Percentiles rank a stretch among this genome's conserved stretches.
Evolutionary conservation across 2,113 vertebrate species (phyloP).

Genomic region (Triplophysa siluroides): DNA sequence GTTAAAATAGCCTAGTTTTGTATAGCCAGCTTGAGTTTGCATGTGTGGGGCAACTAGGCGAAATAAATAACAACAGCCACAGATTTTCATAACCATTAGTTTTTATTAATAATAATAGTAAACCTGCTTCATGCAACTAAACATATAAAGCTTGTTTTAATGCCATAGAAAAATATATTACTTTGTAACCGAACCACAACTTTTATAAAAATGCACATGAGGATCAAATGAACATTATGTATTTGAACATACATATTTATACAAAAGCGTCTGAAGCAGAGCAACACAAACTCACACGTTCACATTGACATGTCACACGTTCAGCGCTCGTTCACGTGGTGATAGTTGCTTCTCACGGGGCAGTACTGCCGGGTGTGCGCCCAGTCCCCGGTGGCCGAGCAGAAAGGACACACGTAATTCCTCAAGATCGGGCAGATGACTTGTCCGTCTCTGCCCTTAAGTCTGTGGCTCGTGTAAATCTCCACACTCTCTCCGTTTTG

Average conservation of each 20-base stretch:
- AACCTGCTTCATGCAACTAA: not conserved
- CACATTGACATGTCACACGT: not conserved
- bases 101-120: not conserved
- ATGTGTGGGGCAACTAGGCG: no score
- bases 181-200: not conserved
- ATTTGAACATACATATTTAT: not conserved
- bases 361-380: conserved; percentile 86
- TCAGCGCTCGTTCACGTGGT: not conserved
- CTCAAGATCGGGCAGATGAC: conserved; percentile 80
- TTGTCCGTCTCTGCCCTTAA: conserved; percentile 72
- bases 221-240: not conserved
- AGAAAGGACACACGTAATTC: conserved; percentile 80
- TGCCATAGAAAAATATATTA: conserved; percentile 14
- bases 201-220: not conserved
- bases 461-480: conserved; percentile 77
- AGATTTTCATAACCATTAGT: not conserved
- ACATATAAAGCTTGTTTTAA: not conserved
- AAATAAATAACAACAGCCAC: no score
- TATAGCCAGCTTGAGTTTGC: no score
- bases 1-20: no score
- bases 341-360: conserved; percentile 49
- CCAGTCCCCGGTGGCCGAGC: conserved; percentile 73
- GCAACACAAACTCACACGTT: not conserved
- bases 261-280: no score
- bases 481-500: conserved; percentile 78